Evolutionary conservation across 2,113 vertebrate genomes (phyloP).

Genomic region (Esox niger): DNA sequence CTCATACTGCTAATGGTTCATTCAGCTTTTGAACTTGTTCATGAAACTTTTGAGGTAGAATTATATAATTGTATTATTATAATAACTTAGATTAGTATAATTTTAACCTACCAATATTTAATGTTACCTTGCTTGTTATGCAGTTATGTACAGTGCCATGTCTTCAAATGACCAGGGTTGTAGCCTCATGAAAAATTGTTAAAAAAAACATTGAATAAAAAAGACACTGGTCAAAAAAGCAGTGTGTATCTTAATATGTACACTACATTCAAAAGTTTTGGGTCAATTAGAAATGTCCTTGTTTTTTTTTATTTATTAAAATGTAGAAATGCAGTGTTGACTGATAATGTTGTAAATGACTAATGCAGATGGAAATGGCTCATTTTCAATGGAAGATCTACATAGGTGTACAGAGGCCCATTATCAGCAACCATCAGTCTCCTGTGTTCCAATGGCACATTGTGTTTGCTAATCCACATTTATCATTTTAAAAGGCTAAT

Average conservation of each 20-base stretch:
- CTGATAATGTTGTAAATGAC: no score
- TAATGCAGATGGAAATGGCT: no score
- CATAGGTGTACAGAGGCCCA: no score
- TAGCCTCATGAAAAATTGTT: constrained; percentile 20
- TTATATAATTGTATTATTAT: background rate
- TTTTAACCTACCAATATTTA: background rate
- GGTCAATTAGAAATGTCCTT: no score
- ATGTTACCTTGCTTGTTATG: background rate
- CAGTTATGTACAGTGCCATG: constrained; percentile 11
- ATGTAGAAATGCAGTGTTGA: no score
- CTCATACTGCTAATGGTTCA: background rate
- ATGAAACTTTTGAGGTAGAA: constrained; percentile 22
- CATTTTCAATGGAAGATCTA: no score
- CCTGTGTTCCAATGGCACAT: no score
- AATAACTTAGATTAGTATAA: background rate
- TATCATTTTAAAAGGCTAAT: no score
- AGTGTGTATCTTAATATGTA: constrained; percentile 35
- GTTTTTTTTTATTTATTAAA: no score
- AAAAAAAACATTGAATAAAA: background rate
- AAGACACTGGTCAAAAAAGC: background rate
- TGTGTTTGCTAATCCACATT: no score
- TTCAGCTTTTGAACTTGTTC: background rate
- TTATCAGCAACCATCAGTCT: no score
- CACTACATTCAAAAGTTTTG: no score
- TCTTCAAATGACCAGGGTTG: background rate